phyloP scores from a whole-genome alignment of 2,113 vertebrate species.

The Prietella phreatophila region DNA sequence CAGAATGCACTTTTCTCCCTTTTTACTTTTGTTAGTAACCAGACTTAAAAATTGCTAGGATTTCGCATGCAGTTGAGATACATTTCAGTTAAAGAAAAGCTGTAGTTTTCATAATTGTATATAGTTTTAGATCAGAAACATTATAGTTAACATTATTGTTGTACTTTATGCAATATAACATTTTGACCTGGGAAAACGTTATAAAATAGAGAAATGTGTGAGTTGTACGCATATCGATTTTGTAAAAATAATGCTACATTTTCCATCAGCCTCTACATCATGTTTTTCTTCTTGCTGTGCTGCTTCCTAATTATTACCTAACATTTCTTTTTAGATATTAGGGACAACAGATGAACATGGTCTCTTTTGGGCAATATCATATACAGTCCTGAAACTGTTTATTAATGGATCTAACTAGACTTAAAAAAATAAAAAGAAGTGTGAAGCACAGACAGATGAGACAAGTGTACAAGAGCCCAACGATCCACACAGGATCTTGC shows the following conservation, averaged over 20 bases:
- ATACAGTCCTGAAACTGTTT: neutral
- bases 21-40: neutral
- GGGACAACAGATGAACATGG: neutral
- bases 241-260: neutral
- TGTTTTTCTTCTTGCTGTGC: neutral
- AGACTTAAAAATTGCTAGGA: neutral
- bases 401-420: neutral
- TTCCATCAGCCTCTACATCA: neutral
- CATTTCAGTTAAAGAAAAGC: neutral
- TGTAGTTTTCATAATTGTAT: neutral
- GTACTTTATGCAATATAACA: neutral
- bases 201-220: neutral
- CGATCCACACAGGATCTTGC: slow-evolving; percentile 41
- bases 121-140: neutral
- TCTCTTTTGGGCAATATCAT: neutral
- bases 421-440: slow-evolving; percentile 13
- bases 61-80: neutral
- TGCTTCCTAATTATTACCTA: neutral
- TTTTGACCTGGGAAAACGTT: neutral
- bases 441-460: slow-evolving; percentile 23
- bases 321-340: neutral
- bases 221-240: neutral
- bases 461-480: slow-evolving; percentile 35
- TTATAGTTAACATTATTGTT: neutral
- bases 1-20: neutral